Percentiles rank a stretch among this genome's conserved stretches.
These are phyloP conservation scores for Vollenhovia emeryi DNA, from an alignment of 1,140 invertebrate genomes.

Conservation along the genomic window DNA sequence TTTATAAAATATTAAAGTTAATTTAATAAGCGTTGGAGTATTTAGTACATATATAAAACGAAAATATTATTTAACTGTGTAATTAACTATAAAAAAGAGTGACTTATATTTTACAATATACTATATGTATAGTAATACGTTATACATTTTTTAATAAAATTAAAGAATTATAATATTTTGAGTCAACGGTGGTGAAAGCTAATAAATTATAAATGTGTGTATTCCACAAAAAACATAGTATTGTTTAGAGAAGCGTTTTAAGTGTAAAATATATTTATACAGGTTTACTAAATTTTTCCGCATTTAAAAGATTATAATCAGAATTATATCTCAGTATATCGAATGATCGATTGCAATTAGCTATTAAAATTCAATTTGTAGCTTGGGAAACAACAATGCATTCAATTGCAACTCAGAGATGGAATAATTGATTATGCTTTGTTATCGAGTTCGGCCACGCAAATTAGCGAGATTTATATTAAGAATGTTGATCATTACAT, in stretches of 20 bases:
- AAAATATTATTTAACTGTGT: not conserved
- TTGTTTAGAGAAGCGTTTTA: not conserved
- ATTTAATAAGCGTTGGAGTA: not conserved
- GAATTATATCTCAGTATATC: not conserved
- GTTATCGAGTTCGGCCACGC: not conserved
- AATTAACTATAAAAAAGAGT: not conserved
- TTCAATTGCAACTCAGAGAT: slow-evolving; percentile 5
- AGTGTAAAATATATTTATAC: not conserved
- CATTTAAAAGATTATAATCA: slow-evolving; percentile 25
- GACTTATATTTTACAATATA: not conserved
- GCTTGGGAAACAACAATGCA: not conserved
- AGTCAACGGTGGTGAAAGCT: not conserved
- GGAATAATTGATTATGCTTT: slow-evolving; percentile 13
- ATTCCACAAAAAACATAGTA: no score
- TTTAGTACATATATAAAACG: not conserved
- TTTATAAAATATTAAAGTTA: not conserved
- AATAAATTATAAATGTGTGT: not conserved
- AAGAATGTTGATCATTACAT: slow-evolving; percentile 13
- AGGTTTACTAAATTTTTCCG: not conserved
- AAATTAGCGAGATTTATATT: slow-evolving; percentile 7
- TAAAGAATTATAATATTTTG: not conserved
- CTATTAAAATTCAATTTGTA: slow-evolving; percentile 31
- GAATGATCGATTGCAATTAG: not conserved
- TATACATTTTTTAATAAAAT: not conserved
- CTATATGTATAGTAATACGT: not conserved